Evolutionary conservation across 2,113 vertebrate genomes (phyloP).

Genomic region (Triplophysa rosa): DNA sequence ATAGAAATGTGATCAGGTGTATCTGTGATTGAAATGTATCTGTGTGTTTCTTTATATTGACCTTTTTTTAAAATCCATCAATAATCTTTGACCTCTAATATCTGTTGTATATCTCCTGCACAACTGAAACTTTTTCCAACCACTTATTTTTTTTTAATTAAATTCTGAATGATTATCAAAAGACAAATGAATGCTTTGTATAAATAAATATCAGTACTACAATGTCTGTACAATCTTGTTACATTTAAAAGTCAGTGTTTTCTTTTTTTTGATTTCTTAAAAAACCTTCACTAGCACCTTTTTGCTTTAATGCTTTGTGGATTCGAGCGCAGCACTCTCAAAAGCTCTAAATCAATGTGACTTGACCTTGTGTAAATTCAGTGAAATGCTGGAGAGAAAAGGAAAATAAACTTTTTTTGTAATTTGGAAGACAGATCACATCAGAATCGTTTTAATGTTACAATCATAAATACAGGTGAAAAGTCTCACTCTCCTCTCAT

Average conservation of each 20-base stretch:
- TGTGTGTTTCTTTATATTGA: conserved; percentile 17
- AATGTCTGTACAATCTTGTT: conserved; percentile 58
- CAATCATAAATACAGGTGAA: conserved; percentile 1
- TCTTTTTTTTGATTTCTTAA: conserved; percentile 52
- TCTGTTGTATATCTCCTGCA: conserved; percentile 35
- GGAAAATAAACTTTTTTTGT: not conserved
- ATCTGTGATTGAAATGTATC: conserved; percentile 9
- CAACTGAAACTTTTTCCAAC: conserved; percentile 17
- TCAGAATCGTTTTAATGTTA: not conserved
- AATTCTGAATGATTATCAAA: conserved; percentile 48
- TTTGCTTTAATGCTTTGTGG: conserved; percentile 42
- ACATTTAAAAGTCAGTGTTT: conserved; percentile 70
- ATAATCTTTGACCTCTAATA: conserved; percentile 16
- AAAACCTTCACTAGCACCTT: conserved; percentile 61
- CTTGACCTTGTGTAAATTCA: conserved; percentile 6
- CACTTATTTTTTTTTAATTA: conserved; percentile 19
- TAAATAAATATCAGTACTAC: conserved; percentile 74
- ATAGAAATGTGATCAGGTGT: not conserved
- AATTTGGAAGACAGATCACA: conserved; percentile 23
- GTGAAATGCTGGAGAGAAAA: not conserved
- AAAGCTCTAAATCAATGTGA: not conserved
- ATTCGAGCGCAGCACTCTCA: not conserved
- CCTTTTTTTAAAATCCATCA: conserved; percentile 15
- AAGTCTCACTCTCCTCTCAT: not conserved
- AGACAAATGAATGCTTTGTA: conserved; percentile 60